Evolutionary conservation across 2,888 invertebrate genomes (phyloP), one percentile per base, ranked within the genome.

Genomic region (Thecophora atra): DNA sequence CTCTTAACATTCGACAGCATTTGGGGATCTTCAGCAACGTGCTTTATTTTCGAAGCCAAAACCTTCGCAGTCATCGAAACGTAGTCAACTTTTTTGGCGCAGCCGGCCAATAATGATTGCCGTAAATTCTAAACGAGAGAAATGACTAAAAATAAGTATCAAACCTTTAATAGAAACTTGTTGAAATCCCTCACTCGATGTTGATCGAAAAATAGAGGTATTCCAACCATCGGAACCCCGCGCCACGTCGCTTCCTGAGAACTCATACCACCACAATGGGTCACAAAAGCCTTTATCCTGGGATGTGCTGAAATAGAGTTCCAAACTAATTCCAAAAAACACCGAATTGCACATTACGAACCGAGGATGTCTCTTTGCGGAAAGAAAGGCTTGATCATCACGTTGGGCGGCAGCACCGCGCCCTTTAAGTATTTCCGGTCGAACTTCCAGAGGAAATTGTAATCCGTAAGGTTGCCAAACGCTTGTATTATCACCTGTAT

Each of bases 371-470:
- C 79, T 69, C 79, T 80, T 63, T 83, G 82, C 44, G 79, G 73
- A 0, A 77, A 62, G 26, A 73, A 72, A 19, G 72, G 51, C 1
- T 76, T 60, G 0, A 67, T 66, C 26, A 75, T 52, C 8, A 83
- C 62, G 66, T 83, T 82, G 11, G 26, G 6, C 2, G 76, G 83
- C 28, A 84, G 17, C 0, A 69, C 37, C n/a, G 78, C 76, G 47
- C 60, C 65, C 47, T 75, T 75, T 0, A 56, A 76, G 13, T 83
- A 78, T 0, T 73, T 3, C 51, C 73, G 67, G 56, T 82, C 81
- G 47, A 81, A 80, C 77, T 86, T 87, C 86, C 85, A 87, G 4
- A 87, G 65, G 24, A 88, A 85, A 15, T 83, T 79, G 72, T 83
- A 84, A 3, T 84, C 78, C 0, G 78, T 76, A 26, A 85, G 75